These are phyloP conservation scores for Chinchilla lanigera DNA, from an alignment of 2,113 vertebrate genomes.

Conservation along the genomic window DNA sequence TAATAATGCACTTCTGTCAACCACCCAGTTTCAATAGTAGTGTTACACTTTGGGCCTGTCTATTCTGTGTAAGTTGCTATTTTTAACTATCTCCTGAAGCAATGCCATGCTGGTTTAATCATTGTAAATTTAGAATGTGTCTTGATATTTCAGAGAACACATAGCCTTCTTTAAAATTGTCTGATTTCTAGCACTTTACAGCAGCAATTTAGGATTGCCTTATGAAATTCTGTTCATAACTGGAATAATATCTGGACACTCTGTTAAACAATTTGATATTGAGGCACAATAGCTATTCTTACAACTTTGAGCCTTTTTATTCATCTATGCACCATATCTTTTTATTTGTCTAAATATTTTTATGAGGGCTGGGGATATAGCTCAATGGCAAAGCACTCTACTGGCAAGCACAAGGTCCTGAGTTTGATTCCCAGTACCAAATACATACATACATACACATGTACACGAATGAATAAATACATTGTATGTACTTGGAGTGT, in stretches of 20 bases:
- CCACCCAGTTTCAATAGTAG: background rate
- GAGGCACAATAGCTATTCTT: background rate
- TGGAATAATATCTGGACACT: background rate
- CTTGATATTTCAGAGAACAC: background rate
- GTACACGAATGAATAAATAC: background rate
- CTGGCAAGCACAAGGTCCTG: too few relatives aligned
- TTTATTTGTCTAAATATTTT: background rate
- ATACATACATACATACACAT: too few relatives aligned
- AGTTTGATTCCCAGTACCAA: too few relatives aligned
- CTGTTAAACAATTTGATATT: background rate
- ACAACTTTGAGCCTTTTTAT: background rate
- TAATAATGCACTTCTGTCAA: background rate
- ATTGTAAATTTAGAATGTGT: constrained; percentile 1
- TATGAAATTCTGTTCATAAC: background rate
- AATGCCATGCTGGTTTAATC: background rate
- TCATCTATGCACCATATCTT: background rate
- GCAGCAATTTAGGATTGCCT: background rate
- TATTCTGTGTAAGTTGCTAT: background rate
- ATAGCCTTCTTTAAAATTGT: background rate
- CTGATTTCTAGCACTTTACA: background rate
- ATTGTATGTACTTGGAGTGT: background rate
- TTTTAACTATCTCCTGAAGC: background rate
- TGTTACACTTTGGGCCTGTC: background rate
- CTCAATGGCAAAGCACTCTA: too few relatives aligned
- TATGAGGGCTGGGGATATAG: too few relatives aligned